Evolutionary conservation across 1,140 invertebrate species (phyloP).

Genomic region (Apis florea): DNA sequence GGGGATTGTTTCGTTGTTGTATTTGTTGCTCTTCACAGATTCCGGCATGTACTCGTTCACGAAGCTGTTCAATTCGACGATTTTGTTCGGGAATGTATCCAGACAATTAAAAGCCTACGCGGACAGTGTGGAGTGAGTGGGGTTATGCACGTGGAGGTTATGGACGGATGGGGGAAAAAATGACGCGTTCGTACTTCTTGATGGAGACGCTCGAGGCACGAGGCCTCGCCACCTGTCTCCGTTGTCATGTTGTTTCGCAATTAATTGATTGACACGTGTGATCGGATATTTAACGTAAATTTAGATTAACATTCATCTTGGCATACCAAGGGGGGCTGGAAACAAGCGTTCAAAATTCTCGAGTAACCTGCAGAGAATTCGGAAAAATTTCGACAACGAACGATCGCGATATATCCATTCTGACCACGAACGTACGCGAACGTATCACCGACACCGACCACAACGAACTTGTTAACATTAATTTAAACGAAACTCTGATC

Average conservation of each 20-base stretch:
- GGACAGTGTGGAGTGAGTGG: no score
- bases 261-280: slow-evolving; percentile 5
- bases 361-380: not conserved
- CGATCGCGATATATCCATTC: slow-evolving; percentile 29
- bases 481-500: not conserved
- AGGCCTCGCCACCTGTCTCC: slow-evolving; percentile 13
- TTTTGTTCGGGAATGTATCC: slow-evolving; percentile 70
- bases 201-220: slow-evolving; percentile 45
- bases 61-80: slow-evolving; percentile 69
- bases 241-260: slow-evolving; percentile 18
- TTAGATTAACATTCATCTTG: slow-evolving; percentile 43
- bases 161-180: not conserved
- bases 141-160: slow-evolving; percentile 9
- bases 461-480: not conserved
- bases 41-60: slow-evolving; percentile 69
- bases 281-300: slow-evolving; percentile 38
- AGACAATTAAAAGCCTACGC: slow-evolving; percentile 68
- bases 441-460: not conserved
- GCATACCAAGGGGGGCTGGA: slow-evolving; percentile 17
- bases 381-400: slow-evolving; percentile 33
- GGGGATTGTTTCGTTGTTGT: slow-evolving; percentile 17
- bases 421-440: not conserved
- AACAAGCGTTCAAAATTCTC: slow-evolving; percentile 22
- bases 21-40: slow-evolving; percentile 54
- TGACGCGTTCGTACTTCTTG: slow-evolving; percentile 32